Evolutionary conservation across 2,888 invertebrate species (phyloP).

Genomic region (Drosophila leonis): DNA sequence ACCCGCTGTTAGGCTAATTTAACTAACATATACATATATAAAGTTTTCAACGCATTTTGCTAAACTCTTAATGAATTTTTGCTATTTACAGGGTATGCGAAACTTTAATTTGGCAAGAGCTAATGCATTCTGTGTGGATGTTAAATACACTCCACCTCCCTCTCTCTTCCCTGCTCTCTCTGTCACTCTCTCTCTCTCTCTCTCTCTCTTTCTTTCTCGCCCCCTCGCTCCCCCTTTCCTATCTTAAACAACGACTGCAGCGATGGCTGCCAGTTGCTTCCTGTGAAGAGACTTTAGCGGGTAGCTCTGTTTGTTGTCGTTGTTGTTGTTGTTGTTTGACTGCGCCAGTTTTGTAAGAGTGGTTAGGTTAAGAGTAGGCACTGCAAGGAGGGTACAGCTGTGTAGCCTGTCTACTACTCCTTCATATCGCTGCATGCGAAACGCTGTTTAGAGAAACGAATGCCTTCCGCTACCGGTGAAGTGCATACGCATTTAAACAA

Average conservation of each 20-base stretch:
- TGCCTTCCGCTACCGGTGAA: constrained; percentile 67
- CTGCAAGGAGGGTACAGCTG: not conserved
- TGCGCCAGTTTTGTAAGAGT: constrained; percentile 50
- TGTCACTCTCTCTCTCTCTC: not conserved
- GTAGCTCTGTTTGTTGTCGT: constrained; percentile 27
- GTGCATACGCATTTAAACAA: constrained; percentile 68
- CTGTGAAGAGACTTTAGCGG: constrained; percentile 55
- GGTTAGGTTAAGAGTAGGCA: constrained; percentile 6
- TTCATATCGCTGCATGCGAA: constrained; percentile 48
- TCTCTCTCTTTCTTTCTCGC: not conserved
- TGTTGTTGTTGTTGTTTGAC: constrained; percentile 36
- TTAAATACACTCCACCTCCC: constrained; percentile 14
- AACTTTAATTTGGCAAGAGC: constrained; percentile 60
- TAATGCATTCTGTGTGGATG: constrained; percentile 55
- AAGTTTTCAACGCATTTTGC: constrained; percentile 27
- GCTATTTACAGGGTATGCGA: constrained; percentile 26
- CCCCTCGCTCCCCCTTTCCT: constrained; percentile 4
- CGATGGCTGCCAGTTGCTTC: constrained; percentile 57
- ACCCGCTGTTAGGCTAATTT: not conserved
- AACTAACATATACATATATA: constrained; percentile 18
- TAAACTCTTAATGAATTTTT: constrained; percentile 14
- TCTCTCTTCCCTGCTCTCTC: no score
- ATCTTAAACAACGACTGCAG: constrained; percentile 39
- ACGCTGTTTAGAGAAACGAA: constrained; percentile 68
- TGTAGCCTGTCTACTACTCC: constrained; percentile 9